Conservation (phyloP, 2,113 vertebrate genomes). For the Nematolebias whitei region DNA sequence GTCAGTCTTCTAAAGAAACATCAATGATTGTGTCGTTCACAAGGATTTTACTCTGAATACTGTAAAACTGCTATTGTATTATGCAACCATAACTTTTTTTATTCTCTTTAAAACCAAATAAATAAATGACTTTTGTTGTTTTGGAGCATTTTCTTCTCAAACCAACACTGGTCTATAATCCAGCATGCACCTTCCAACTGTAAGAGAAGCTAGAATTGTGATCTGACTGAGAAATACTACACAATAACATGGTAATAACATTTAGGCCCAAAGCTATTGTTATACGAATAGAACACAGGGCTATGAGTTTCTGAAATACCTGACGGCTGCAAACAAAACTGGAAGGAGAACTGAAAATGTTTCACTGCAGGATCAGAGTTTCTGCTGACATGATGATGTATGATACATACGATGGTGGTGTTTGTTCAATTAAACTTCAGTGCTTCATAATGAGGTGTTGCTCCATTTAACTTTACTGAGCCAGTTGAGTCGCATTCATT, state of each 20-base stretch:
- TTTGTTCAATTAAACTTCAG: conserved; percentile 20
- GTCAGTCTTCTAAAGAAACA: conserved; percentile 3
- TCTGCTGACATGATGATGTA: neutral
- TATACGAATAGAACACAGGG: neutral
- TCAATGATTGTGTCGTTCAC: neutral
- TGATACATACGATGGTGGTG: neutral
- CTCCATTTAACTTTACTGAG: conserved; percentile 3
- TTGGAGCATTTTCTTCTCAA: too few relatives aligned
- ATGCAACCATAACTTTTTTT: too few relatives aligned
- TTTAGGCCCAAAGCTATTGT: too few relatives aligned
- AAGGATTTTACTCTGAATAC: neutral
- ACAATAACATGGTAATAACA: too few relatives aligned
- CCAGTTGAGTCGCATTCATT: conserved; percentile 8
- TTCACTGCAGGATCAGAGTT: neutral
- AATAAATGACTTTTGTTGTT: too few relatives aligned
- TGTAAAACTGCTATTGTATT: neutral
- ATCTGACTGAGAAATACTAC: neutral
- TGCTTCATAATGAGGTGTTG: conserved; percentile 3
- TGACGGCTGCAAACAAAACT: neutral
- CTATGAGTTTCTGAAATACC: conserved; percentile 6
- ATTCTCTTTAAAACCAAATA: too few relatives aligned
- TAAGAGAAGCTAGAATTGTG: neutral
- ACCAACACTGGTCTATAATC: too few relatives aligned
- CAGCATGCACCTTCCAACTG: too few relatives aligned
- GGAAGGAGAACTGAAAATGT: conserved; percentile 1